A percentile compares a stretch with the other conserved stretches of the same genome.
These are phyloP conservation scores for Gallinago paraguaiae DNA, from an alignment of 2,113 vertebrate species.

Conservation along the genomic window DNA sequence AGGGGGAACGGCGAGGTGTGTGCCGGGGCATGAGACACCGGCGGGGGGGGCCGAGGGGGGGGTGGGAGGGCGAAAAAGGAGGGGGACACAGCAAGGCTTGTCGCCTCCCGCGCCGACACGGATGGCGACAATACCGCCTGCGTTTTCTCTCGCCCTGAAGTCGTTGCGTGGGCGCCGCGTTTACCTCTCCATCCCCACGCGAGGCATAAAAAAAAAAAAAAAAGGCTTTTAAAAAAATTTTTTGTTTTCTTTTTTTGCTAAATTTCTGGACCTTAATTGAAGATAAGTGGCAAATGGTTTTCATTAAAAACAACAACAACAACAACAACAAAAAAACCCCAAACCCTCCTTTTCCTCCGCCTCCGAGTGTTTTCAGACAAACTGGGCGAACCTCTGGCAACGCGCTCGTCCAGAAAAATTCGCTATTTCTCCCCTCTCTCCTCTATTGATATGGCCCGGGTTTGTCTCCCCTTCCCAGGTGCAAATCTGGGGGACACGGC, in stretches of 20 bases:
- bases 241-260: background rate
- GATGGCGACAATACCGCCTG: background rate
- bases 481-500: background rate
- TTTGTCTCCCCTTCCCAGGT: background rate
- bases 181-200: background rate
- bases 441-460: background rate
- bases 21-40: background rate
- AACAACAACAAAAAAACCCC: background rate
- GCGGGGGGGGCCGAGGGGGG: constrained; percentile 69
- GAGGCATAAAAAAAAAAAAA: background rate
- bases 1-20: background rate
- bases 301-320: background rate
- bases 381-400: constrained; percentile 22
- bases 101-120: constrained; percentile 44
- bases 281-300: constrained; percentile 57
- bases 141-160: background rate
- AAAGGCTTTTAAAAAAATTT: background rate
- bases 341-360: background rate
- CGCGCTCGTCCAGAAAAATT: background rate
- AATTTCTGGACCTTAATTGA: constrained; percentile 36
- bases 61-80: constrained; percentile 63
- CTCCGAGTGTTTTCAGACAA: constrained; percentile 36
- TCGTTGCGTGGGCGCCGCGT: background rate
- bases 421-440: background rate
- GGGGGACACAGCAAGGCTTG: constrained; percentile 73